Evolutionary conservation across 2,113 vertebrate species (phyloP), one percentile per base, ranked within the genome.

Genomic region (Opisthocomus hoazin): DNA sequence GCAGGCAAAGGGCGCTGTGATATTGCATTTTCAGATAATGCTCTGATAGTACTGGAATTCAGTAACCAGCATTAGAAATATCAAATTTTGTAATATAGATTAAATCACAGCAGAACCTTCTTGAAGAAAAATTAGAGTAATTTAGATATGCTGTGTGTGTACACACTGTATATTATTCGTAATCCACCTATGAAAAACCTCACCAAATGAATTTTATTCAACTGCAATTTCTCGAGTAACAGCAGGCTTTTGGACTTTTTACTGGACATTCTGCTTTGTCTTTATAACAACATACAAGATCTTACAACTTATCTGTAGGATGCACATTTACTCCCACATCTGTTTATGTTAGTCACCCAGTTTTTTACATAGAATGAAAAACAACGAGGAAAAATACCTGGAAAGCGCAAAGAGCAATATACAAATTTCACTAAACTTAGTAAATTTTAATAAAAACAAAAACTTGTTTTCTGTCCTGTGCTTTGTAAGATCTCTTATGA

Each of bases 1-100:
- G 11, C 13, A 46, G 34, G 15, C 0, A 2, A 80, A 81, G 10
- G 37, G 18, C 3, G 4, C 26, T 34, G 36, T 2, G 1, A 18
- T 0, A 0, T 16, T 77, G 13, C 32, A 5, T 54, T 77, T 50
- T 54, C 53, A n/a, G 6, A 43, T 36, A 54, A 26, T 71, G 6
- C 10, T 71, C 53, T 48, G 56, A 32, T 9, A 41, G 15, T 34
- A 36, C 12, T 46, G 27, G 22, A 30, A 79, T 74, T 61, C 27
- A 53, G 21, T 20, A 46, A 30, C 27, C 13, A 20, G 32, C 4
- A 26, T 43, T 66, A 87, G n/a, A 73, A 83, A 66, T 50, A n/a
- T 16, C 12, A 50, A 29, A 48, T 7, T 30, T 56, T 45, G 29
- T n/a, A 65, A 43, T 53, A 37, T 12, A 60, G n/a, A 70, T 23